Evolutionary conservation across 1,140 invertebrate species (phyloP), one percentile per base, ranked within the genome.

Genomic region (Eurosta solidaginis): DNA sequence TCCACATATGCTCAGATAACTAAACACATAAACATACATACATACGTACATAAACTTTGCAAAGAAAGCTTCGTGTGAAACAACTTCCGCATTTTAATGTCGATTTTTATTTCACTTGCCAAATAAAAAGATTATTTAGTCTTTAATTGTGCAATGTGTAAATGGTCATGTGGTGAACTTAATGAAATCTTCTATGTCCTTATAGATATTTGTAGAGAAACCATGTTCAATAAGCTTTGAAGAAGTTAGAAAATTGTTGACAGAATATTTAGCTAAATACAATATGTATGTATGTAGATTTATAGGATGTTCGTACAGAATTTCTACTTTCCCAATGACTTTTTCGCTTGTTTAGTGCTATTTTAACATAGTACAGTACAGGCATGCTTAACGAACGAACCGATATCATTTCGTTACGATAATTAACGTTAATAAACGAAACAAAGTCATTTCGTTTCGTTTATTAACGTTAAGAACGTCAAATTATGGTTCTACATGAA

Each of bases 141-240:
- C 17, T 74, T 29, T 74, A 74, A 74, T 74, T 29, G 73, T 36
- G 59, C 36, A 40, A 40, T 42, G 33, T 68, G 59, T 68, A 33
- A 40, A 68, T 7, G 54, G 14, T 33, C 17, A 17, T 3, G n/a
- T 10, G 17, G 59, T 2, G 36, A 9, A 42, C 36, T 68, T 68
- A 68, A 68, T 68, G 33, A 68, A 40, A 40, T 40, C 17, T 68
- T 68, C 12, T 40, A 22, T 40, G 36, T n/a, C 9, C 3, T 40
- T 7, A 63, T 14, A 63, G 3, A 63, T 4, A 63, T 63, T 63
- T 63, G 14, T 63, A 36, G 17, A 14, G 29, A 36, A 59, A 36
- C 0, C 54, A 59, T 6, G 54, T 59, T 29, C 27, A 12, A 6
- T 36, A 1, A 12, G 27, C 27, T 33, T 25, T n/a, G 12, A 22